phyloP scores from a whole-genome alignment of 2,113 vertebrate species.

The Corythornis cristatus region DNA sequence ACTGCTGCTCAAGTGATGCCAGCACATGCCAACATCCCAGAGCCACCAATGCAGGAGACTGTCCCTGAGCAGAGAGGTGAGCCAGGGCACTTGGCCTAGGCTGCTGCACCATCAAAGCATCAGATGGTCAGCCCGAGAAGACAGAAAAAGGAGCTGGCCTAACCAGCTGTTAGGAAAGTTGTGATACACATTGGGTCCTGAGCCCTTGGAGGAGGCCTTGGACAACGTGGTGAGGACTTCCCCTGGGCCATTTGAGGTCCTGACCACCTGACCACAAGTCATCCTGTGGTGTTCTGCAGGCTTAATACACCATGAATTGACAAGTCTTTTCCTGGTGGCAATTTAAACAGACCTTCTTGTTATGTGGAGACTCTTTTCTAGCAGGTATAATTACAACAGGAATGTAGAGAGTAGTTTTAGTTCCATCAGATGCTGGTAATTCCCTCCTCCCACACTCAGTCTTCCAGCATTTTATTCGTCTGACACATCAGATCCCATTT shows the following conservation, averaged over 20 bases:
- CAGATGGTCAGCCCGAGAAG: not conserved
- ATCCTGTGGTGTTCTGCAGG: not conserved
- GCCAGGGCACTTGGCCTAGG: not conserved
- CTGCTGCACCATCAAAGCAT: not conserved
- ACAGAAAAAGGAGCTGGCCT: not conserved
- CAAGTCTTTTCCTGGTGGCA: not conserved
- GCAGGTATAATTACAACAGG: conserved; percentile 37
- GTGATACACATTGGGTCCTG: no score
- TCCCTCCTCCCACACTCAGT: not conserved
- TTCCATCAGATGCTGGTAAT: conserved; percentile 11
- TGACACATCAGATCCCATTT: not conserved
- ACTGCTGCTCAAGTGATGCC: not conserved
- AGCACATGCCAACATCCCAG: not conserved
- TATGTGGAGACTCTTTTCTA: not conserved
- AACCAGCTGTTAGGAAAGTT: not conserved
- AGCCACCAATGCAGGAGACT: not conserved
- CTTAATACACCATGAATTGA: not conserved
- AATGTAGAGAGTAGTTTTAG: conserved; percentile 12
- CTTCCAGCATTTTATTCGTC: conserved; percentile 6
- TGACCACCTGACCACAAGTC: not conserved
- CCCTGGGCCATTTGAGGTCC: not conserved
- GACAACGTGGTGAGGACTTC: not conserved
- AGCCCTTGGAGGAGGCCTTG: not conserved
- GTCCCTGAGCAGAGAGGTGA: rapidly evolving
- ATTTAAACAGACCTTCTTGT: not conserved